Evolutionary conservation across 2,797 vertebrate species (phyloP).

Genomic region (Bradypodion pumilum): DNA sequence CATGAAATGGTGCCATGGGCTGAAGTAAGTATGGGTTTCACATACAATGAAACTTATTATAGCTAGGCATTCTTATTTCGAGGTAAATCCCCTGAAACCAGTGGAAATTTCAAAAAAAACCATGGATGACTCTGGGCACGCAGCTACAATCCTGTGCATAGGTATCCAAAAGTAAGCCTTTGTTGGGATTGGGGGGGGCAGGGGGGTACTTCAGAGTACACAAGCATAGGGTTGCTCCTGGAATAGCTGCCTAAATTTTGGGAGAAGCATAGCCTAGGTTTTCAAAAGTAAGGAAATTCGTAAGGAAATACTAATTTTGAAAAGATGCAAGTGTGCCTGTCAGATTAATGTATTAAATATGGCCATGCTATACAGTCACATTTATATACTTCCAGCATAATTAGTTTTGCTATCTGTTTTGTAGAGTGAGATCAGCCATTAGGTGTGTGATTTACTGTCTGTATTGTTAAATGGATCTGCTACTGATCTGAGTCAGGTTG

Average conservation of each 20-base stretch:
- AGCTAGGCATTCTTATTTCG: neutral
- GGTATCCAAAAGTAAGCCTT: neutral
- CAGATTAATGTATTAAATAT: neutral
- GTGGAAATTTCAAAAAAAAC: too few relatives aligned
- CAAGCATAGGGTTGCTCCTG: neutral
- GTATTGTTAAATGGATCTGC: slow-evolving; percentile 37
- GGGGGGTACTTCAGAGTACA: neutral
- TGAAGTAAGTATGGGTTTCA: too few relatives aligned
- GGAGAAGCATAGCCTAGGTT: neutral
- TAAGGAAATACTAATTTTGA: neutral
- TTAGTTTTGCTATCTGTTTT: slow-evolving; percentile 37
- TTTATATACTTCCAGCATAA: neutral
- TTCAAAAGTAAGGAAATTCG: neutral
- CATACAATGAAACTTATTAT: neutral
- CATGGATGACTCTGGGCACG: too few relatives aligned
- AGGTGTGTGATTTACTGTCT: slow-evolving; percentile 35
- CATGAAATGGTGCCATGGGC: too few relatives aligned
- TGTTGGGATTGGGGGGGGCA: neutral
- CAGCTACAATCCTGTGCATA: neutral
- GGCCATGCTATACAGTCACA: neutral
- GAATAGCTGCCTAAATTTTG: too few relatives aligned
- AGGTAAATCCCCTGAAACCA: too few relatives aligned
- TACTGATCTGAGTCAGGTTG: slow-evolving; percentile 43
- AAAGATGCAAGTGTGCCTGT: neutral
- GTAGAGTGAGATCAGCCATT: slow-evolving; percentile 41